A percentile compares a stretch with the other conserved stretches of the same genome.
phyloP scores from a whole-genome alignment of 2,888 invertebrate genomes.

The Hipparchia semele region DNA sequence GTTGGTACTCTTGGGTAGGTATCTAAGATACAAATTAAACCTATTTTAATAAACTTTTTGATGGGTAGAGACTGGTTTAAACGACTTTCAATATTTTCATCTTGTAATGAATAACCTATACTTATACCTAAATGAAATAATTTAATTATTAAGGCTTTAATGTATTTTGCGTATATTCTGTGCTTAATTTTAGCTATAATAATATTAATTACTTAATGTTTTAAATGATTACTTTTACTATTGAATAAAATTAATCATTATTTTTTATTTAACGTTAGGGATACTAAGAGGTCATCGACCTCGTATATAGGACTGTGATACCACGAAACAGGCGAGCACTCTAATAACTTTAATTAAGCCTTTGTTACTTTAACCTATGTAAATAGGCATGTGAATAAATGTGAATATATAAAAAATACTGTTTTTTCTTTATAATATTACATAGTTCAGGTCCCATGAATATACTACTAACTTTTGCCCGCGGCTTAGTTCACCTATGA shows the following conservation, averaged over 20 bases:
- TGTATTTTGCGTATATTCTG: conserved; percentile 31
- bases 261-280: conserved; percentile 22
- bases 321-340: conserved; percentile 64
- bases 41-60: neutral
- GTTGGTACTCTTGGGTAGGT: neutral
- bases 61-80: neutral
- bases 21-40: neutral
- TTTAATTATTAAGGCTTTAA: conserved; percentile 27
- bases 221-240: conserved; percentile 20
- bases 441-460: too few species aligned
- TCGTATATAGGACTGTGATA: conserved; percentile 68
- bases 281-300: conserved; percentile 28
- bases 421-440: neutral
- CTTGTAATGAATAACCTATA: conserved; percentile 27
- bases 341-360: conserved; percentile 58
- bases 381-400: conserved; percentile 66
- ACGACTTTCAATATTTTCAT: conserved; percentile 32
- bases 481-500: too few species aligned
- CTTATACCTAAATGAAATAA: neutral
- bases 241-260: conserved; percentile 18
- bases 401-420: conserved; percentile 45
- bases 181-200: conserved; percentile 31
- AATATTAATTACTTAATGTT: conserved; percentile 11
- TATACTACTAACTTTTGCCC: too few species aligned
- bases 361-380: conserved; percentile 61